Evolutionary conservation across 2,113 vertebrate genomes (phyloP), one percentile per base, ranked within the genome.

Genomic region (Phrynosoma blainvillii): DNA sequence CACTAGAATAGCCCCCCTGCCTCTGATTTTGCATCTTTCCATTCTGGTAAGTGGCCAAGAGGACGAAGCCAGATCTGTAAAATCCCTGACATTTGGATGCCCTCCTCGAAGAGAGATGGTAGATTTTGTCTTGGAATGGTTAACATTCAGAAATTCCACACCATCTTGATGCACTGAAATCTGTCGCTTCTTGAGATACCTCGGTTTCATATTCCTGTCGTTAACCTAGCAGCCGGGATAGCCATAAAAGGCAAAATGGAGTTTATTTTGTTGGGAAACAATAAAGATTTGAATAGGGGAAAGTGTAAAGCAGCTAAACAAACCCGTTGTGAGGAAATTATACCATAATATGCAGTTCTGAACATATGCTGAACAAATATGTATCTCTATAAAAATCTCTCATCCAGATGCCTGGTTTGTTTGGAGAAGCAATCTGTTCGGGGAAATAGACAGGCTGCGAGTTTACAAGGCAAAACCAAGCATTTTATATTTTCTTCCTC

Each of bases 341-440:
- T 42, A 66, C 79, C 16, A 16, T 87, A 66, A 82, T 20, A 42
- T 65, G 70, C 71, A 52, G 27, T 66, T 82, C 71, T 14, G 52
- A 75, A 66, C 79, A 82, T 82, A 87, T 82, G 86, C 30, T 54
- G 56, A 75, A 65, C 79, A 87, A 87, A 82, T 87, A 87, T 82
- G 86, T 32, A 65, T 75, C 79, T 82, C 86, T 75, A 75, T 87
- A 87, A 71, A 75, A 76, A 23, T 14, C 27, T 82, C 79, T 75
- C 56, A 42, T 75, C 79, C 54, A 75, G 68, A 75, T 82, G 86
- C 79, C 79, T 68, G 40, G 79, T 82, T 82, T 27, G 16, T 54
- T 87, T 82, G 56, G 59, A 66, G 86, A 65, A 27, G 56, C 79
- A 74, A 76, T 82, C 86, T 76, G 71, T 23, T 87, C 56, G 32